phyloP scores from a whole-genome alignment of 2,797 vertebrate genomes.

The Microctenopoma stevenorrisi region DNA sequence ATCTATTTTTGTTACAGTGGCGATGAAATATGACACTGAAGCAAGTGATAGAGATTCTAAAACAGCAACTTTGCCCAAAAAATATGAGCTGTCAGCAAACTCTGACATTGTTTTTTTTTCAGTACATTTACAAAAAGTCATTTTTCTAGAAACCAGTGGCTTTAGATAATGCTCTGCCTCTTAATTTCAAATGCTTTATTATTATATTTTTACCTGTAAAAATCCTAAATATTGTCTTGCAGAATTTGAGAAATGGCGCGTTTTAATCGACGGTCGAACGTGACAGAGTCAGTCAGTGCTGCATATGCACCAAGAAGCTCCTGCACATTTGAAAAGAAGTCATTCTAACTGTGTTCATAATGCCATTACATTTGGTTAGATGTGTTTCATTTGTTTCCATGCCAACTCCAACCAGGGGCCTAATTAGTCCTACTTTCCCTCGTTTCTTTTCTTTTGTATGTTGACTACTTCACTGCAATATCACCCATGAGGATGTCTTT shows the following conservation, averaged over 20 bases:
- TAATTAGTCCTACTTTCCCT: neutral
- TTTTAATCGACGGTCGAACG: neutral
- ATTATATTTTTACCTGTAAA: neutral
- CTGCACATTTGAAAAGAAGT: neutral
- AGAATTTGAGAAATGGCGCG: neutral
- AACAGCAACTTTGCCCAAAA: constrained; percentile 14
- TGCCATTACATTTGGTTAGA: neutral
- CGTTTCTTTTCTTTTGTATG: neutral
- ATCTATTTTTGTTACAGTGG: constrained; percentile 18
- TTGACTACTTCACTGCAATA: neutral
- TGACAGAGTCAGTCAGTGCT: neutral
- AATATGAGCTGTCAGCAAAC: constrained; percentile 17
- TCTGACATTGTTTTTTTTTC: neutral
- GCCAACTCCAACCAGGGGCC: neutral
- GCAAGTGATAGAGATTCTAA: constrained; percentile 20
- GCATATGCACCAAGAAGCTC: neutral
- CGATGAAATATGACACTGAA: constrained; percentile 7
- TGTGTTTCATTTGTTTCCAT: constrained; percentile 17
- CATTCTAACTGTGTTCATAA: constrained; percentile 1
- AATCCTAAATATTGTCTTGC: neutral
- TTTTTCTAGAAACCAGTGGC: neutral
- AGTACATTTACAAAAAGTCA: constrained; percentile 8
- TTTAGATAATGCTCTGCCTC: neutral
- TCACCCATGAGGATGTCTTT: neutral
- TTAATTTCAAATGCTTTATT: neutral